Conservation (phyloP, 2,888 invertebrate genomes). For the Abrostola tripartita region DNA sequence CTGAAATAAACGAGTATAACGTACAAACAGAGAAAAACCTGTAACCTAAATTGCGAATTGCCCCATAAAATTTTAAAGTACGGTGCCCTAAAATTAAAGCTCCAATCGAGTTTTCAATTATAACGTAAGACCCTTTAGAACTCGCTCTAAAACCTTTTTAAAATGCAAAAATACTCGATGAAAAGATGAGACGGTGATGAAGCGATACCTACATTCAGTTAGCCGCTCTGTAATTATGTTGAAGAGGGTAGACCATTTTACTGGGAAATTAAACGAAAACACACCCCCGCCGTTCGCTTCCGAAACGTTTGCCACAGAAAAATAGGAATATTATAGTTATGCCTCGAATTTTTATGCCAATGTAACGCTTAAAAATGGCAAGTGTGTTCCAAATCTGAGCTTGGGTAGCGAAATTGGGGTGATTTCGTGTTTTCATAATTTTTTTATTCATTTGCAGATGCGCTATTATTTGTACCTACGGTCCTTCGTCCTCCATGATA, state of each 20-base stretch:
- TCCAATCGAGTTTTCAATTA: slow-evolving; percentile 67
- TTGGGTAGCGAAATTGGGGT: slow-evolving; percentile 18
- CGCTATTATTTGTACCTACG: not conserved
- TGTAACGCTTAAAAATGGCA: slow-evolving; percentile 12
- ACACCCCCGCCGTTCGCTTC: slow-evolving; percentile 65
- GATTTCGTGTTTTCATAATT: slow-evolving; percentile 18
- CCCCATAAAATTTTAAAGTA: slow-evolving; percentile 2
- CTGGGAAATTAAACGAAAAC: slow-evolving; percentile 85
- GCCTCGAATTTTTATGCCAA: slow-evolving; percentile 32
- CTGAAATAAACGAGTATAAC: not conserved
- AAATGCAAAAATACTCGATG: slow-evolving; percentile 75
- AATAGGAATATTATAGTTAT: slow-evolving; percentile 53
- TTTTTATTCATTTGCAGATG: not conserved
- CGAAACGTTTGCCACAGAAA: slow-evolving; percentile 54
- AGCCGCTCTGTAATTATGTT: slow-evolving; percentile 77
- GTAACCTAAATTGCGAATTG: slow-evolving; percentile 1
- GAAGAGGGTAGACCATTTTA: slow-evolving; percentile 78
- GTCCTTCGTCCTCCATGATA: too few species aligned
- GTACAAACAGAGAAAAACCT: too few species aligned
- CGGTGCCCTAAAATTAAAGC: slow-evolving; percentile 50
- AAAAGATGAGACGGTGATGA: slow-evolving; percentile 72
- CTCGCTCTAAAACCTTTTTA: slow-evolving; percentile 61
- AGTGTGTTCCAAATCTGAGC: slow-evolving; percentile 13
- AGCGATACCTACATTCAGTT: slow-evolving; percentile 75
- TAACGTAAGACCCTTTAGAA: slow-evolving; percentile 46